A percentile compares a stretch with the other conserved stretches of the same genome.
These are phyloP conservation scores for Cacatua alba DNA, from an alignment of 2,113 vertebrate species.

Conservation along the genomic window DNA sequence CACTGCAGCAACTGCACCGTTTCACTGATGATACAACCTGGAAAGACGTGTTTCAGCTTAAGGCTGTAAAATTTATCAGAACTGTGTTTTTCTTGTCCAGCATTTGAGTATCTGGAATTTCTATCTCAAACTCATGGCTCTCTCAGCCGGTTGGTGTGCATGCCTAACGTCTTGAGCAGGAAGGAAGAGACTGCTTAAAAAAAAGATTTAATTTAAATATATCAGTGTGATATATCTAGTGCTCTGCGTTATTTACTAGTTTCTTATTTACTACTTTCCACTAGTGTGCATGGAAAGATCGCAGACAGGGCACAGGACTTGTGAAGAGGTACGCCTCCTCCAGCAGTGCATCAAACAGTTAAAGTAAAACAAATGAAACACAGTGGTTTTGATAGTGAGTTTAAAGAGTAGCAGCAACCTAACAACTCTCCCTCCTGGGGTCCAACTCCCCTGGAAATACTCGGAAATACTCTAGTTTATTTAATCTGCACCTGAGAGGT, in stretches of 20 bases:
- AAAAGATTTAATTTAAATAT: neutral
- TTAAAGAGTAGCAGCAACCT: neutral
- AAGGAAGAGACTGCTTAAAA: neutral
- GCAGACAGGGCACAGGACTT: neutral
- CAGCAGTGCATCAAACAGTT: neutral
- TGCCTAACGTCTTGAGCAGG: neutral
- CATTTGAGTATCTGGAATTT: neutral
- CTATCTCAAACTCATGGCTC: neutral
- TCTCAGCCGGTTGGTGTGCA: neutral
- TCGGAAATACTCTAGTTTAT: neutral
- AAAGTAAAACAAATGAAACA: neutral
- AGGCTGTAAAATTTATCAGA: neutral
- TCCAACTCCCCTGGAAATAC: neutral
- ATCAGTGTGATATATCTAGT: neutral
- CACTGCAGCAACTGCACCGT: accelerated
- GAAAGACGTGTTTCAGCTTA: neutral
- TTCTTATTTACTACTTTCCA: neutral
- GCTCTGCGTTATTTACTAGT: neutral
- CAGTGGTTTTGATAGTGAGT: neutral
- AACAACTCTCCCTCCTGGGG: neutral
- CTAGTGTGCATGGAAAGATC: neutral
- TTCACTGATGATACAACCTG: neutral
- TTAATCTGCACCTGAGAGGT: neutral
- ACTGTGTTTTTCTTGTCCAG: accelerated
- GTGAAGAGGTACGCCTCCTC: neutral